Evolutionary conservation across 2,797 vertebrate genomes (phyloP).

Genomic region (Luscinia luscinia): DNA sequence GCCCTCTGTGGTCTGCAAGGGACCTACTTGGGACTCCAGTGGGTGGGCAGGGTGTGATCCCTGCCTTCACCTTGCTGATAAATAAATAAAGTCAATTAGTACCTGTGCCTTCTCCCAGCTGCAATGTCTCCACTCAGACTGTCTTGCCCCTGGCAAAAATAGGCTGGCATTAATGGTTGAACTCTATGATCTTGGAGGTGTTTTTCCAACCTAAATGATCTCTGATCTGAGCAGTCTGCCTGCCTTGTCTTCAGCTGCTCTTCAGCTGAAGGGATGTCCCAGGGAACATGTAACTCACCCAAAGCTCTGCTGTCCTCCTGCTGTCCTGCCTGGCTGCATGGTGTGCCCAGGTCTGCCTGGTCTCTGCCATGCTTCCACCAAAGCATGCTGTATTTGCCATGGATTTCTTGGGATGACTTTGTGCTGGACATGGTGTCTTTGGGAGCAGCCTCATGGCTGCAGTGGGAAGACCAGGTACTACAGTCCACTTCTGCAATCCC

Average conservation of each 20-base stretch:
- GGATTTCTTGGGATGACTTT: not conserved
- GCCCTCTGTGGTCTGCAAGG: not conserved
- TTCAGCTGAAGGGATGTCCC: not conserved
- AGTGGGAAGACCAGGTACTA: not conserved
- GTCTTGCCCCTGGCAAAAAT: not conserved
- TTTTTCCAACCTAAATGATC: not conserved
- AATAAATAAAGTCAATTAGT: not conserved
- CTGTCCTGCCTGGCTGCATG: not conserved
- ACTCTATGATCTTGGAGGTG: not conserved
- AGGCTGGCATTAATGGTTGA: not conserved
- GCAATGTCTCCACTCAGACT: not conserved
- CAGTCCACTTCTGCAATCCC: not conserved
- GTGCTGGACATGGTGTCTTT: not conserved
- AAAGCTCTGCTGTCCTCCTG: not conserved
- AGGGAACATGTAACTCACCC: not conserved
- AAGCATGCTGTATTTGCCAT: not conserved
- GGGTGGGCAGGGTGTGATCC: not conserved
- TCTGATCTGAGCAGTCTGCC: not conserved
- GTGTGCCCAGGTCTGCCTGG: not conserved
- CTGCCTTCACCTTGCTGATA: not conserved
- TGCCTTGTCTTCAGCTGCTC: not conserved
- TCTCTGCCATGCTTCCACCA: not conserved
- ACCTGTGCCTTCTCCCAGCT: not conserved
- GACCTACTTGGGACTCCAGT: not conserved
- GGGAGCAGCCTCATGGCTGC: not conserved